Conservation (phyloP, 2,113 vertebrate genomes). For the Thunnus thynnus region DNA sequence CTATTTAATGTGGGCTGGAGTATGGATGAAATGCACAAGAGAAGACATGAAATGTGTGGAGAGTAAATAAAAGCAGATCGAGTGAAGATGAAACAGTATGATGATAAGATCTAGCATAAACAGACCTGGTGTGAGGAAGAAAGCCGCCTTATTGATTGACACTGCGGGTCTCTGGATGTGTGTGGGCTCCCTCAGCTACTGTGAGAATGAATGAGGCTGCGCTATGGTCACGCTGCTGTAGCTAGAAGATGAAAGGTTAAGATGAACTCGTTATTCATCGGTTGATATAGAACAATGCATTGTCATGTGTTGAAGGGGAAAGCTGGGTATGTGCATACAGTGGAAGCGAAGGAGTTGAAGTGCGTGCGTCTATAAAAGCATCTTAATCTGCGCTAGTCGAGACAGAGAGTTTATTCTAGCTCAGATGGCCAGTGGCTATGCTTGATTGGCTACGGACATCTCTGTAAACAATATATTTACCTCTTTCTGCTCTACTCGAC, state of each 20-base stretch:
- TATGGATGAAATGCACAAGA: neutral
- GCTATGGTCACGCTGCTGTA: neutral
- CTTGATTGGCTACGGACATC: neutral
- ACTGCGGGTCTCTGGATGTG: neutral
- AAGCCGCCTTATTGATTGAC: too few species aligned
- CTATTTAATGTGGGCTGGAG: neutral
- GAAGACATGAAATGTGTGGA: too few species aligned
- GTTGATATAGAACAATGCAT: neutral
- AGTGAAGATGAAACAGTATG: too few species aligned
- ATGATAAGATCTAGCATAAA: too few species aligned
- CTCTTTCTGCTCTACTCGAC: neutral
- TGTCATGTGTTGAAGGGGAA: neutral
- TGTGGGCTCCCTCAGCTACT: neutral
- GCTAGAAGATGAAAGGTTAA: too few species aligned
- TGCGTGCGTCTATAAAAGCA: constrained; percentile 3
- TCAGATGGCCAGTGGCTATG: constrained; percentile 12
- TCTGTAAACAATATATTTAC: constrained; percentile 22
- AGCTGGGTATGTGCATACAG: neutral
- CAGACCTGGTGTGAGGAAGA: too few species aligned
- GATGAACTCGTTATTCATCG: too few species aligned
- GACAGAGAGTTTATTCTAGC: constrained; percentile 9
- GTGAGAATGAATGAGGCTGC: constrained; percentile 11
- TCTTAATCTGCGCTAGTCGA: neutral
- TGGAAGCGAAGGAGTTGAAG: neutral
- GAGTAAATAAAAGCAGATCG: too few species aligned